Evolutionary conservation across 2,113 vertebrate species (phyloP), one percentile per base, ranked within the genome.

Genomic region (Aix galericulata): DNA sequence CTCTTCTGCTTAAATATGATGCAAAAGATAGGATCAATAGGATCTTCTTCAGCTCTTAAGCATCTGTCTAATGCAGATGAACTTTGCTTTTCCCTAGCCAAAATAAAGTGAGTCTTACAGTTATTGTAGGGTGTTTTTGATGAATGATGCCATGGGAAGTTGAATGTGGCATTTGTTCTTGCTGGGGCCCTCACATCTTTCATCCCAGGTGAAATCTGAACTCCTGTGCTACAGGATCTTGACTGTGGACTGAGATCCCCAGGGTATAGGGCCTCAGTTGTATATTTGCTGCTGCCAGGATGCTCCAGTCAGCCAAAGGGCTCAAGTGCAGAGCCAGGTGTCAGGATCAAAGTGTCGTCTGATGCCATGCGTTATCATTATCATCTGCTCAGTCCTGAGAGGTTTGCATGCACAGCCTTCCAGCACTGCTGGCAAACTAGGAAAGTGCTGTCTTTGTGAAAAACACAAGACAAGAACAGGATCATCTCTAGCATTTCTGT

Each of bases 301-400:
- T 63, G 69, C 58, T 84, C 53, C 68, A 90, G 42, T 34, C 7
- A 7, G 80, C 80, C 92, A 88, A 64, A 13, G 23, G 53, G 40
- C 60, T 83, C 69, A 50, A 90, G 42, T 2, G 0, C 23, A 88
- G 90, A 91, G 60, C 64, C 88, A 86, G 56, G 60, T 75, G 85
- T 68, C 56, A 31, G 80, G 94, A 93, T 88, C 91, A 86, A 90
- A 91, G 66, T 13, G 42, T 56, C 3, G 1, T 48, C 90, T 78
- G 73, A 81, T 36, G 82, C 1, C 0, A 56, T 60, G 13, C 0
- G 0, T 64, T 50, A 44, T 18, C 5, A 2, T 52, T 74, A 59
- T 67, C 34, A 52, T 90, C 82, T 88, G 52, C 64, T 68, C 79
- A 31, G 26, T 63, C 68, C 60, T 0, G 0, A 50, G 29, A 83